Conservation (phyloP, 2,888 invertebrate species). For the Laothoe populi region DNA sequence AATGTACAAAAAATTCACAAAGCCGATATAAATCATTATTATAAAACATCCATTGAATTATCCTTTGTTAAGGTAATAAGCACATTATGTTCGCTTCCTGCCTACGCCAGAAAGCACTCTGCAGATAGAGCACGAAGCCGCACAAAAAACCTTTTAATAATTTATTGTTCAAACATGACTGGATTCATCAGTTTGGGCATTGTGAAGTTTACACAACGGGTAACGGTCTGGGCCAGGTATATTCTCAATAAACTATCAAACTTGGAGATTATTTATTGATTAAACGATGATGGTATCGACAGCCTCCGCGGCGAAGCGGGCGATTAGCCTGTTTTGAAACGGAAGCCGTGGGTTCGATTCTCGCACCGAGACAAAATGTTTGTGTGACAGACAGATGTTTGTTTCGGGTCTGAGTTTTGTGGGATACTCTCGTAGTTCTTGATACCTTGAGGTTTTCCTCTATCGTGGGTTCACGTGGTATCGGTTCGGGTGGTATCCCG, state of each 20-base stretch:
- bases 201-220: constrained; percentile 12
- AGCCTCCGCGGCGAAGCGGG: too few species aligned
- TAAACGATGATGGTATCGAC: too few species aligned
- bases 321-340: too few species aligned
- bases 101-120: constrained; percentile 31
- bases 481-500: too few species aligned
- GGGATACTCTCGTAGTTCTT: too few species aligned
- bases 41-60: constrained; percentile 9
- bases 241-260: not conserved
- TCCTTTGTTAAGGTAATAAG: constrained; percentile 5
- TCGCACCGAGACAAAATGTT: too few species aligned
- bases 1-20: not conserved
- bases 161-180: constrained; percentile 65
- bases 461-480: too few species aligned
- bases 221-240: not conserved
- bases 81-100: constrained; percentile 19
- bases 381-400: too few species aligned
- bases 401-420: too few species aligned
- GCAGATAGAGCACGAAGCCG: constrained; percentile 49
- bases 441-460: too few species aligned
- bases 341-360: too few species aligned
- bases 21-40: not conserved
- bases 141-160: constrained; percentile 50
- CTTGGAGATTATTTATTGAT: too few species aligned
- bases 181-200: constrained; percentile 30